Percentiles rank a stretch among this genome's conserved stretches.
phyloP scores from a whole-genome alignment of 2,888 invertebrate genomes.

The Thysanoteuthis rhombus region DNA sequence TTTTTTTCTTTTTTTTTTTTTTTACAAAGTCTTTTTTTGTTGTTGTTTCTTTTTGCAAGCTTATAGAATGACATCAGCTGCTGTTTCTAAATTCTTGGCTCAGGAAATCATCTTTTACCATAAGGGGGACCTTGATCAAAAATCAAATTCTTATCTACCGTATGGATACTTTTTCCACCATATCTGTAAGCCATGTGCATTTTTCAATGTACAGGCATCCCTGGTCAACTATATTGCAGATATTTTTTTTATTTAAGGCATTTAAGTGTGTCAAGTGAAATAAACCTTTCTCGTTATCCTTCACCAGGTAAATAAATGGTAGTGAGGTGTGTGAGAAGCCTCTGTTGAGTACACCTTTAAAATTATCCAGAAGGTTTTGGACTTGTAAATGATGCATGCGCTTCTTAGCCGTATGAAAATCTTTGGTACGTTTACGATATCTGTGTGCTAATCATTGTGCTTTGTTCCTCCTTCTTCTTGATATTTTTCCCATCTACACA shows the following conservation, averaged over 20 bases:
- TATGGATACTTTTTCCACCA: too few relatives aligned
- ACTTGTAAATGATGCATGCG: not conserved
- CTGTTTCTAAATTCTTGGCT: not conserved
- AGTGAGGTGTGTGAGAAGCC: not conserved
- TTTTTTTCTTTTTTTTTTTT: not conserved
- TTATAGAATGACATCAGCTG: not conserved
- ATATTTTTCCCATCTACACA: too few relatives aligned
- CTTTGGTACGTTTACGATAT: too few relatives aligned
- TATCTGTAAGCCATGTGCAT: not conserved
- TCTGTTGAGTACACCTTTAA: not conserved
- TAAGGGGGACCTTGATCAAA: not conserved
- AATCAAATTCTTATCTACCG: not conserved
- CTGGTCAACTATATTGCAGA: not conserved
- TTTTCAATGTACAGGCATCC: not conserved
- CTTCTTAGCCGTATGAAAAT: not conserved
- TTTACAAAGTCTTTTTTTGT: not conserved
- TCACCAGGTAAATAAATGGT: not conserved
- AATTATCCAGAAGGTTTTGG: not conserved
- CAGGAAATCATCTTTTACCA: not conserved
- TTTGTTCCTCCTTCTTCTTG: too few relatives aligned
- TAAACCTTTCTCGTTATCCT: not conserved
- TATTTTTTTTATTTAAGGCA: not conserved
- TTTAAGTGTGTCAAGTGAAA: not conserved
- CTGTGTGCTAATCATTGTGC: too few relatives aligned
- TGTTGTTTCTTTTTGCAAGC: not conserved